Base-by-base conservation (phyloP, 2,113 vertebrate genomes). In the Campylomormyrus tamandua region DNA sequence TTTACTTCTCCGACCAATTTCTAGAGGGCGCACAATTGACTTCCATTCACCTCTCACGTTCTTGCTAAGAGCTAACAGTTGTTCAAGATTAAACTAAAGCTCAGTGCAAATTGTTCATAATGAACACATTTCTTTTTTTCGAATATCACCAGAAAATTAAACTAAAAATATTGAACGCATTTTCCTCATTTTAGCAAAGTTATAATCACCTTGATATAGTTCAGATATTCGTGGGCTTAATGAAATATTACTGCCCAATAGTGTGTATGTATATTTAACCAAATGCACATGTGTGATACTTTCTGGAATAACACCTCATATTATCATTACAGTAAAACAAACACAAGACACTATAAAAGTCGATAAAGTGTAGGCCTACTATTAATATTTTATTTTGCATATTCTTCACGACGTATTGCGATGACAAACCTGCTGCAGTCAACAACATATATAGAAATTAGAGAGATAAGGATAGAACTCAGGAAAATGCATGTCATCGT, bases 21-120 rank as follows among this genome's bases (percentile, higher is more conserved):
- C 91, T 90, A 91, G 90, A 91, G 91, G 91, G 91, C 91, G 91
- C 91, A 50, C 88, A 89, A 70, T 74, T 84, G 88, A 84, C 88
- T 88, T 87, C 46, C 80, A 77, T 58, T 56, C 89, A 70, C 52
- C 39, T 48, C 50, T 84, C 42, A 83, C 49, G n/a, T 21, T 48
- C 31, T 83, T 21, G 15, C 35, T 83, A 83, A 83, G 77, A 83
- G 77, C 77, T 45, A 84, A 48, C 39, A 84, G 83, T 48, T 46
- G 35, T 80, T 42, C 74, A 39, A 80, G 62, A 70, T 70, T 70
- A 31, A 83, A 83, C 77, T 83, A 39, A 39, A 83, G 77, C 77
- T 42, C 83, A 84, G 45, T 48, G 45, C 45, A 45, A 84, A 84
- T 48, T 46, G 21, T n/a, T 84, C 42, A 48, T 9, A 48, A 24